Evolutionary conservation across 2,113 vertebrate species (phyloP).

Genomic region (Myrmecobius fasciatus): DNA sequence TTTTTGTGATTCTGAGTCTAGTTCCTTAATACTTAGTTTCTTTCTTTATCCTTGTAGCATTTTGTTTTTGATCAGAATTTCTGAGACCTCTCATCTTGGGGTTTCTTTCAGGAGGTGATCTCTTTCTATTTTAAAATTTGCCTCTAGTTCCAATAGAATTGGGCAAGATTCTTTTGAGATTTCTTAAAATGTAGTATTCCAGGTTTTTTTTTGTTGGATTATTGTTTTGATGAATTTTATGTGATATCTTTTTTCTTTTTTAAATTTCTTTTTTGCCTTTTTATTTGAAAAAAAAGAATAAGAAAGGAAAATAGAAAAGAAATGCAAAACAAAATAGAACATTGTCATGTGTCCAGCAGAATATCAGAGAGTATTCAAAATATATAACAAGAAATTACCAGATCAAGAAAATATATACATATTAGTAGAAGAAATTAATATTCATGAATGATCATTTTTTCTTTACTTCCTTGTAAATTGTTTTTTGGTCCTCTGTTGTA

Average conservation of each 20-base stretch:
- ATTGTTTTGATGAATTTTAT: not conserved
- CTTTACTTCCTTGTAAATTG: no score
- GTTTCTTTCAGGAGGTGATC: not conserved
- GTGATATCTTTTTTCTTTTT: not conserved
- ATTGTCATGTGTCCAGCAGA: no score
- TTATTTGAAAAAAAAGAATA: no score
- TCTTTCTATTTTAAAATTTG: not conserved
- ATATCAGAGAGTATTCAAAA: no score
- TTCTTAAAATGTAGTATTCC: not conserved
- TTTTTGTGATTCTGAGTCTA: not conserved
- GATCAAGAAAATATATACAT: no score
- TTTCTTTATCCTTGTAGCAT: not conserved
- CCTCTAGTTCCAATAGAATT: not conserved
- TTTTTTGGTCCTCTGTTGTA: no score
- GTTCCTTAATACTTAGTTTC: not conserved
- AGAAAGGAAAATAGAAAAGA: no score
- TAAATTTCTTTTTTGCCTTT: not conserved
- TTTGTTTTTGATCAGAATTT: not conserved
- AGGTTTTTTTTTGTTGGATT: not conserved
- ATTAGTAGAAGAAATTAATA: no score
- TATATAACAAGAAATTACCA: no score
- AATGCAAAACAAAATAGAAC: no score
- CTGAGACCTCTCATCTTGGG: not conserved
- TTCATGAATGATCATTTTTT: no score
- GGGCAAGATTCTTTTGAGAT: not conserved